A percentile compares a stretch with the other conserved stretches of the same genome.
phyloP scores from a whole-genome alignment of 2,113 vertebrate genomes.

The Mesitornis unicolor region DNA sequence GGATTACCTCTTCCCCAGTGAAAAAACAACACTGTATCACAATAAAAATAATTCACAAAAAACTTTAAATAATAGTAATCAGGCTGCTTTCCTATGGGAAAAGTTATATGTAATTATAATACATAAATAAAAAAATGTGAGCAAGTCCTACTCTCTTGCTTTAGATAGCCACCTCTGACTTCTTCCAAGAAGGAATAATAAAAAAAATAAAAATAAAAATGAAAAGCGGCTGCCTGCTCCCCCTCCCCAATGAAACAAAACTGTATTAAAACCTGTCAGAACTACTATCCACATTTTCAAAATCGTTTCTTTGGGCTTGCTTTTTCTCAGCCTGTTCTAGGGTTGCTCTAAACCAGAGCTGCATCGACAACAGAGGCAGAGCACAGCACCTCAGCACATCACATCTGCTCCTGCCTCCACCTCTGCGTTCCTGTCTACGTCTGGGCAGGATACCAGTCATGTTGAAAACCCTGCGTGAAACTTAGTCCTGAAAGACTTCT shows the following conservation, averaged over 20 bases:
- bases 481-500: background rate
- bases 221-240: background rate
- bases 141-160: background rate
- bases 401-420: background rate
- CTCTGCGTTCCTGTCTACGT: background rate
- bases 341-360: background rate
- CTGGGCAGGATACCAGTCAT: background rate
- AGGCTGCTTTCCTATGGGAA: background rate
- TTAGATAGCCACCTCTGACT: background rate
- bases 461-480: background rate
- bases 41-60: background rate
- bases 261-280: background rate
- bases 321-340: background rate
- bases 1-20: background rate
- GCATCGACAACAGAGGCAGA: background rate
- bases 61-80: background rate
- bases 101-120: background rate
- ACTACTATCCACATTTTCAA: background rate
- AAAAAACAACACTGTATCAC: background rate
- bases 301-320: background rate
- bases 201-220: too few relatives aligned
- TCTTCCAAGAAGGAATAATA: background rate
- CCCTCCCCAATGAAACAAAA: background rate
- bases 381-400: background rate
- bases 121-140: background rate